Percentiles rank a stretch among this genome's conserved stretches.
Evolutionary conservation across 1,140 invertebrate genomes (phyloP).

Genomic region (Heliconius himera): DNA sequence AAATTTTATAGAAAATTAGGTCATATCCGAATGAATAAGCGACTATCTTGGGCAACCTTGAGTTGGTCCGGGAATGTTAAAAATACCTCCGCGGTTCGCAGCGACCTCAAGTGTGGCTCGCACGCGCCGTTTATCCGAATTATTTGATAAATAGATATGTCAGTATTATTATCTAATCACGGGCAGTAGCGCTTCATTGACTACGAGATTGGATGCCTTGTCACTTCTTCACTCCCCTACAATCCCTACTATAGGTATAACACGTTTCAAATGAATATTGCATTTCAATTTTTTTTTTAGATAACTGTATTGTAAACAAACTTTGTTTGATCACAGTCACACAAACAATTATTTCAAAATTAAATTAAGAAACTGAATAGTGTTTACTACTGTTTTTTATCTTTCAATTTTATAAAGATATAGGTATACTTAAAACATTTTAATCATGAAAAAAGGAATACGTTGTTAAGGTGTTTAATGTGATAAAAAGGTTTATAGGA

Average conservation of each 20-base stretch:
- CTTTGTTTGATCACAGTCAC: neutral
- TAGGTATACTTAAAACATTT: too few relatives aligned
- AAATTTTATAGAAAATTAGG: constrained; percentile 72
- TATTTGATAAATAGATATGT: constrained; percentile 54
- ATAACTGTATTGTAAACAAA: neutral
- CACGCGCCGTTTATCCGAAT: constrained; percentile 53
- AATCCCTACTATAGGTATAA: neutral
- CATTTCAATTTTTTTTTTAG: neutral
- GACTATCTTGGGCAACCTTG: constrained; percentile 77
- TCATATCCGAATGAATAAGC: constrained; percentile 78
- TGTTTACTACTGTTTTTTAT: too few relatives aligned
- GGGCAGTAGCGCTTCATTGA: constrained; percentile 38
- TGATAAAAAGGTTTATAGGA: too few relatives aligned
- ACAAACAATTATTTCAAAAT: too few relatives aligned
- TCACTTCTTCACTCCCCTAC: constrained; percentile 6
- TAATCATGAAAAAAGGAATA: too few relatives aligned
- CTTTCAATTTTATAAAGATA: too few relatives aligned
- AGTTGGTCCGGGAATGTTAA: constrained; percentile 79
- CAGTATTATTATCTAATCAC: constrained; percentile 50
- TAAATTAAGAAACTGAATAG: too few relatives aligned
- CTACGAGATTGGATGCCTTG: constrained; percentile 21
- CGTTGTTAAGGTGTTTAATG: too few relatives aligned
- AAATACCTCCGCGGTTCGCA: constrained; percentile 70
- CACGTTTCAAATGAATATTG: neutral
- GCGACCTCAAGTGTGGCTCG: constrained; percentile 57